Evolutionary conservation across 1,140 invertebrate genomes (phyloP).

Genomic region (Orchestia grillus): DNA sequence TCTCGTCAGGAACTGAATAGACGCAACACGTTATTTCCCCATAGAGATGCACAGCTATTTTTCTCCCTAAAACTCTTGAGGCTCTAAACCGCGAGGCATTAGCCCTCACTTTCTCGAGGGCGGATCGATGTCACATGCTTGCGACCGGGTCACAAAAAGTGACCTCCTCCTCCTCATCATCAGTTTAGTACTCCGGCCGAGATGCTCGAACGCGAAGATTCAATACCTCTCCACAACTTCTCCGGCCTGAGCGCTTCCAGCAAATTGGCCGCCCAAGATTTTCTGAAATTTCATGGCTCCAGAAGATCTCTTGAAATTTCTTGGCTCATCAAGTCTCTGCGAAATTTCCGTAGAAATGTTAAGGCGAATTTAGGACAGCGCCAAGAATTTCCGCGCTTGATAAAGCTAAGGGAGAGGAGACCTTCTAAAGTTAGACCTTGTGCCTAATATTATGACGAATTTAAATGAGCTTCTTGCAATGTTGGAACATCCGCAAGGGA

Average conservation of each 20-base stretch:
- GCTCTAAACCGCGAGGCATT: neutral
- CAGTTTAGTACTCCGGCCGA: neutral
- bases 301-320: constrained; percentile 9
- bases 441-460: constrained; percentile 9
- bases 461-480: neutral
- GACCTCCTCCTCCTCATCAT: neutral
- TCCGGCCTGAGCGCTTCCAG: neutral
- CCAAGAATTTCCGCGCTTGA: neutral
- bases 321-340: neutral
- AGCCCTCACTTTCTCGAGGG: neutral
- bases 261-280: neutral
- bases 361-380: neutral
- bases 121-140: neutral
- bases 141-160: neutral
- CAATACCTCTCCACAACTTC: neutral
- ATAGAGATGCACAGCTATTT: neutral
- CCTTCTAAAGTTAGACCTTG: neutral
- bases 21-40: neutral
- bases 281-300: neutral
- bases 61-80: neutral
- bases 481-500: neutral
- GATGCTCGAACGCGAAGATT: neutral
- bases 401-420: neutral
- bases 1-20: neutral
- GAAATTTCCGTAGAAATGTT: neutral